Evolutionary conservation across 1,140 invertebrate species (phyloP).

Genomic region (Scaptomyza hsui): DNA sequence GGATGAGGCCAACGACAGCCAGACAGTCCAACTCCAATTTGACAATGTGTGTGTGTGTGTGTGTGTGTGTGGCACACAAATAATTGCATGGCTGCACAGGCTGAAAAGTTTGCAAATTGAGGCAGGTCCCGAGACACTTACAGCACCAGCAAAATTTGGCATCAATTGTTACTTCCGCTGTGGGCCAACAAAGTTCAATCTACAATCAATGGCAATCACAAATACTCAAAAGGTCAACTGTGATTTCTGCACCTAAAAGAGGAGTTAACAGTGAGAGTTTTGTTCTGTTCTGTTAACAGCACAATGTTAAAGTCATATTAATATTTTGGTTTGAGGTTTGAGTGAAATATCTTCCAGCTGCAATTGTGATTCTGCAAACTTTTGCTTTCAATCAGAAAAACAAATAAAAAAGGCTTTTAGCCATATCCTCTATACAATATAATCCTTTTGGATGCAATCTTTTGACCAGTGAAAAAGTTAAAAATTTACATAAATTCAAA

Average conservation of each 20-base stretch:
- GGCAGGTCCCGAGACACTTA: constrained; percentile 18
- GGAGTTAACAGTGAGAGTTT: background rate
- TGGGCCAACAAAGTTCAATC: background rate
- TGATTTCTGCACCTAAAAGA: background rate
- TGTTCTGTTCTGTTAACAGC: background rate
- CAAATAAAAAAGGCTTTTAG: constrained; percentile 55
- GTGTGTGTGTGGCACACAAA: constrained; percentile 55
- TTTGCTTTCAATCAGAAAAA: constrained; percentile 65
- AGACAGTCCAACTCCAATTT: constrained; percentile 26
- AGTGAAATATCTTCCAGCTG: too few species aligned
- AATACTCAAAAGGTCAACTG: background rate
- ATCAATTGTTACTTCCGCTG: constrained; percentile 30
- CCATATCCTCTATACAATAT: constrained; percentile 53
- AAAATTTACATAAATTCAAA: constrained; percentile 58
- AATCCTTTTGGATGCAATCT: constrained; percentile 14
- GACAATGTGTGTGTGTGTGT: constrained; percentile 49
- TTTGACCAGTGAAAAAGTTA: constrained; percentile 52
- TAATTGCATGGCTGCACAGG: constrained; percentile 66
- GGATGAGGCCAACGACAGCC: constrained; percentile 6
- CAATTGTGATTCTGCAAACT: constrained; percentile 45
- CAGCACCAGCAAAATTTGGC: constrained; percentile 11
- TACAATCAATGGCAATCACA: background rate
- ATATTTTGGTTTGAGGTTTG: too few species aligned
- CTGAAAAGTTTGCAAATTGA: constrained; percentile 53
- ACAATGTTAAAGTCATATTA: too few species aligned